Conservation (phyloP, 2,888 invertebrate species). For the Drosophila trichaetosa region DNA sequence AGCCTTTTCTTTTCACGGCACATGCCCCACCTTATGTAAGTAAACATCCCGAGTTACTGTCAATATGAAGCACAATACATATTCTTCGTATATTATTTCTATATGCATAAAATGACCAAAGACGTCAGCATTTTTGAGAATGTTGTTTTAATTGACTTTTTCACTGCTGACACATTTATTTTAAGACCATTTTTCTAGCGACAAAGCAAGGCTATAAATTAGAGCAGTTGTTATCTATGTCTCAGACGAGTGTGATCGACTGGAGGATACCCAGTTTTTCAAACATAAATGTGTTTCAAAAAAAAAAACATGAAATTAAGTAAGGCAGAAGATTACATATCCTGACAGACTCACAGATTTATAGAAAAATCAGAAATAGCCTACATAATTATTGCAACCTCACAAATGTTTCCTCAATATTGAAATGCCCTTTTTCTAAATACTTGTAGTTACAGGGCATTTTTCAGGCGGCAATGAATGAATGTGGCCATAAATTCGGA, state of each 20-base stretch:
- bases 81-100: constrained; percentile 6
- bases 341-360: not conserved
- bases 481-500: constrained; percentile 31
- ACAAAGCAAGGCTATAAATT: constrained; percentile 10
- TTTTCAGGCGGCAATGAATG: not conserved
- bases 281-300: not conserved
- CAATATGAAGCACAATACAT: constrained; percentile 40
- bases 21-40: constrained; percentile 13
- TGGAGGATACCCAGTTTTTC: not conserved
- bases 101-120: constrained; percentile 24
- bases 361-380: not conserved
- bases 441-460: constrained; percentile 1
- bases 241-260: not conserved
- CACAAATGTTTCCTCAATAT: not conserved
- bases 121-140: constrained; percentile 36
- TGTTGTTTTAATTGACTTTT: constrained; percentile 61
- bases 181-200: constrained; percentile 16
- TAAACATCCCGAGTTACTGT: constrained; percentile 43
- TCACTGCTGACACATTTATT: constrained; percentile 54
- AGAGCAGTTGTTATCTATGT: not conserved
- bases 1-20: constrained; percentile 23
- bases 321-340: too few relatives aligned
- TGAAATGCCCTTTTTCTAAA: not conserved
- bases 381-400: not conserved
- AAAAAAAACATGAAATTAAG: not conserved